Percentiles rank a stretch among this genome's conserved stretches.
Conservation (phyloP, 2,113 vertebrate genomes). For the Ictalurus punctatus region DNA sequence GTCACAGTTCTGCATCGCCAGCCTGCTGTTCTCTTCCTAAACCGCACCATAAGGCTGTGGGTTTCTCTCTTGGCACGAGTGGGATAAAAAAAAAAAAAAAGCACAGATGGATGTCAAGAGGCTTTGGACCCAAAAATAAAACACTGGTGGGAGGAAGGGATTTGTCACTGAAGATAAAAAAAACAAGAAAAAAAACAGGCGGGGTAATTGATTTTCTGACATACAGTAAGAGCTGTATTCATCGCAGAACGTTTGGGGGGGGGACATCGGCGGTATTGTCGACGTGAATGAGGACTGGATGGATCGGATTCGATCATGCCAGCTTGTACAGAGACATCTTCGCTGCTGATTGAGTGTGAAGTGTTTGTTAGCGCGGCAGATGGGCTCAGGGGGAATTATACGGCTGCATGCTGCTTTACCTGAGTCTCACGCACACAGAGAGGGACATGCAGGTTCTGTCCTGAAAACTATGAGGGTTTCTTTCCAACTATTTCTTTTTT, state of each 20-base stretch:
- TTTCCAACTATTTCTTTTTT: background rate
- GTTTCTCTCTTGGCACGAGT: conserved; percentile 44
- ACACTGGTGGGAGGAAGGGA: conserved; percentile 1
- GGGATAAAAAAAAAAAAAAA: background rate
- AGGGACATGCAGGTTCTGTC: background rate
- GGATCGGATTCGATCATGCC: background rate
- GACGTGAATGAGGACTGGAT: background rate
- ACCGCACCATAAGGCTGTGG: background rate
- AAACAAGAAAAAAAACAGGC: too few relatives aligned
- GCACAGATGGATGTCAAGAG: conserved; percentile 49
- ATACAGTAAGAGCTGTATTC: background rate
- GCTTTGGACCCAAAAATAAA: conserved; percentile 47
- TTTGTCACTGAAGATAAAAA: conserved; percentile 7
- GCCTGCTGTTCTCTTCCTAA: background rate
- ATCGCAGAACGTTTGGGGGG: too few relatives aligned
- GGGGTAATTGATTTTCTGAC: conserved; percentile 3
- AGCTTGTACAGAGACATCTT: conserved; percentile 19
- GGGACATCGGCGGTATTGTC: background rate
- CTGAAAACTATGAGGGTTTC: background rate
- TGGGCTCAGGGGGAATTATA: conserved; percentile 28
- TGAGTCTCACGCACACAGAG: conserved; percentile 7
- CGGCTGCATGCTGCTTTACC: conserved; percentile 19
- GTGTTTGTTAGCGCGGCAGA: conserved; percentile 26
- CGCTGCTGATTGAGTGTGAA: conserved; percentile 40
- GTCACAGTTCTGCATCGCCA: background rate